A percentile compares a stretch with the other conserved stretches of the same genome.
Conservation (phyloP, 2,113 vertebrate species). For the Pterophyllum scalare region DNA sequence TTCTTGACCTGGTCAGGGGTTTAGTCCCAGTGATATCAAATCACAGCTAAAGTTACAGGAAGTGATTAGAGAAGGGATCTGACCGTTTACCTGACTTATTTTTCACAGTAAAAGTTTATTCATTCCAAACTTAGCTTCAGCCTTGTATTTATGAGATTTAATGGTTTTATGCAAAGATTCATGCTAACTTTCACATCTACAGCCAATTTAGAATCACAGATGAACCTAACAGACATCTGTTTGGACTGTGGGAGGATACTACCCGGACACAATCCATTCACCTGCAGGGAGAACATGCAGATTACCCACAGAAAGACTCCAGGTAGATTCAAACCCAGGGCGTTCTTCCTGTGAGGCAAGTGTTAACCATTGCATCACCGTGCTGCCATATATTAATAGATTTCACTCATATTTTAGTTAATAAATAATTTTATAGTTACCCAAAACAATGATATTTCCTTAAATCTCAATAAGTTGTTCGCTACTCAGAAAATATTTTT, state of each 20-base stretch:
- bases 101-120: background rate
- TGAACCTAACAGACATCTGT: background rate
- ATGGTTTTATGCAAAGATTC: background rate
- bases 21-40: background rate
- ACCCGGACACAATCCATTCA: background rate
- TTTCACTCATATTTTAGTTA: background rate
- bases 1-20: conserved; percentile 1
- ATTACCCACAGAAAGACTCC: background rate
- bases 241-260: background rate
- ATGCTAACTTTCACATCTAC: background rate
- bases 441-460: background rate
- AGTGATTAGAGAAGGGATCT: background rate
- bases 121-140: background rate
- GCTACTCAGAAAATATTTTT: background rate
- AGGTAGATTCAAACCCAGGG: background rate
- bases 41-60: background rate
- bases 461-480: background rate
- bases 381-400: background rate
- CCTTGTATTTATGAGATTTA: background rate
- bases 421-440: background rate
- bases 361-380: background rate
- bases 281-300: background rate
- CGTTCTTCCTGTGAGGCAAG: background rate
- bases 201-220: background rate
- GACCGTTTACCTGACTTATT: background rate